Evolutionary conservation across 2,888 invertebrate species (phyloP), one percentile per base, ranked within the genome.

Genomic region (Calameuta filiformis): DNA sequence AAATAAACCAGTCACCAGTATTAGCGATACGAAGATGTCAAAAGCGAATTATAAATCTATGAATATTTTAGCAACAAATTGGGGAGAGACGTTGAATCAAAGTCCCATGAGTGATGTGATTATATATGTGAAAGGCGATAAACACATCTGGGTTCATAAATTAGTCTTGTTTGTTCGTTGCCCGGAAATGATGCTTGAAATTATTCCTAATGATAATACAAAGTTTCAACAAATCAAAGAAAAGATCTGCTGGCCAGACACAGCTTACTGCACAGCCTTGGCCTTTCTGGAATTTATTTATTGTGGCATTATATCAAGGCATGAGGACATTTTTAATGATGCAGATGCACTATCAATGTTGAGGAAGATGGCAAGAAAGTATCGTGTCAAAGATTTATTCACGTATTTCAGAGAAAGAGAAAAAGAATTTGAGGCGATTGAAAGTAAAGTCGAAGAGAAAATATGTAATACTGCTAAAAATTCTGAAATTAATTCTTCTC

Each of bases 121-220:
- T 31, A 85, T 93, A 68, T 87, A 90, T 78, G 89, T 91, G 2
- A 88, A 91, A 75, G 86, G 89, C 77, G 87, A 89, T 75, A 87
- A 85, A 79, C 85, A 90, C 68, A 90, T 93, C 80, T 90, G 90
- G 85, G 91, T 89, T 73, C 93, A 93, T 81, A 92, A 90, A 84
- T 82, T 93, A 40, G 91, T 93, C 11, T 86, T 93, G 30, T 85
- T 88, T 81, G 90, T 90, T 6, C 90, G 92, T 33, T 93, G 92
- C 81, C 88, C 91, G n/a, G 84, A 85, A 68, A 86, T 93, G 75
- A 81, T 92, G 68, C 80, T 87, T n/a, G 91, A 92, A 78, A 80
- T 91, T 37, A 82, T 85, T 9, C 15, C 81, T 6, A 86, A 87
- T 68, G 77, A 84, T 77, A 77, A 85, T 82, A 75, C 83, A 78